Conservation (phyloP, 2,797 vertebrate genomes). For the Pangasius macronema region DNA sequence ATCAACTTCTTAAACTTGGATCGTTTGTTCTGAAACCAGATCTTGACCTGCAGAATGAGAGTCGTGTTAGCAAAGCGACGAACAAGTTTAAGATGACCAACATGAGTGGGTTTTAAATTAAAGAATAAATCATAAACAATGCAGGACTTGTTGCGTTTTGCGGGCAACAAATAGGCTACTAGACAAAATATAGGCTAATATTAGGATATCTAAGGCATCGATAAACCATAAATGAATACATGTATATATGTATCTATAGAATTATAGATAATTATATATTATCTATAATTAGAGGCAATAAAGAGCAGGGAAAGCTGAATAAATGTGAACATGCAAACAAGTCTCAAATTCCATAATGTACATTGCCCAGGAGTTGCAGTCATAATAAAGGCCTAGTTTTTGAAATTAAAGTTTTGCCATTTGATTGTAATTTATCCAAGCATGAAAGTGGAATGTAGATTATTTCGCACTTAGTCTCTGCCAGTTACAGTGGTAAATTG, state of each 20-base stretch:
- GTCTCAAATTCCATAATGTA: background rate
- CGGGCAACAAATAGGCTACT: background rate
- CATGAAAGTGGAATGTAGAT: background rate
- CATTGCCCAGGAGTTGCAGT: background rate
- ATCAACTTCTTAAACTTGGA: slow-evolving; percentile 95
- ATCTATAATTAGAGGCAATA: background rate
- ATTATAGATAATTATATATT: too few species aligned
- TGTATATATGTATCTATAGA: too few species aligned
- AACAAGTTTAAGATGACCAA: background rate
- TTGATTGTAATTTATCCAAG: background rate
- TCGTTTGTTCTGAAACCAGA: slow-evolving; percentile 94
- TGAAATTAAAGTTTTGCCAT: background rate
- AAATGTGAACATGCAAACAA: background rate
- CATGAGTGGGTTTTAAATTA: background rate
- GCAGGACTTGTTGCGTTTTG: background rate
- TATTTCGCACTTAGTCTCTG: background rate
- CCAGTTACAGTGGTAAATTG: background rate
- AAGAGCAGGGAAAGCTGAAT: background rate
- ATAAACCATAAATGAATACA: background rate
- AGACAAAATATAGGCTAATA: background rate
- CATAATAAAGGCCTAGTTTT: background rate
- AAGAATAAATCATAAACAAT: background rate
- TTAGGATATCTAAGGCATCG: background rate
- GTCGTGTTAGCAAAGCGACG: slow-evolving; percentile 15
- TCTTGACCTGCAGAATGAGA: slow-evolving; percentile 82